phyloP scores from a whole-genome alignment of 2,888 invertebrate species.

The Fabriciana adippe region DNA sequence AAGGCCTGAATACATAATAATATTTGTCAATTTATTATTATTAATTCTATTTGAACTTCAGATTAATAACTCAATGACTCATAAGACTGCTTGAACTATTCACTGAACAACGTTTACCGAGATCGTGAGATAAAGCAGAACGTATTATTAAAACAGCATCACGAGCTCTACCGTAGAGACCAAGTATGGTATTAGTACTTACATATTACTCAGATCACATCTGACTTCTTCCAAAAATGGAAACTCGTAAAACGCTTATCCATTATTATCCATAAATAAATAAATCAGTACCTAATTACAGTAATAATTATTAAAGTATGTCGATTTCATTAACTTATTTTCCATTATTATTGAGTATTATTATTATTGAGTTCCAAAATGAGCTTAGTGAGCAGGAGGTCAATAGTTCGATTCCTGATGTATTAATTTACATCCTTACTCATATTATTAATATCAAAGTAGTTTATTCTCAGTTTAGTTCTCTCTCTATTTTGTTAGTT shows the following conservation, averaged over 20 bases:
- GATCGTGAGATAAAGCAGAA: slow-evolving; percentile 10
- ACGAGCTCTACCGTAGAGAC: slow-evolving; percentile 1
- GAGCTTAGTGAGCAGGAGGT: no score
- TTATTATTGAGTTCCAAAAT: no score
- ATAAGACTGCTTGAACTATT: slow-evolving; percentile 6
- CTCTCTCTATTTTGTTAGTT: no score
- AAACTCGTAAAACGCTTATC: background rate
- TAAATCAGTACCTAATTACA: background rate
- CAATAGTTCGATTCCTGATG: no score
- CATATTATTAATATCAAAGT: no score
- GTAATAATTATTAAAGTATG: background rate
- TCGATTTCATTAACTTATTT: background rate
- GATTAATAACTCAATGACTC: background rate
- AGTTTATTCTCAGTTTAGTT: no score
- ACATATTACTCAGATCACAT: slow-evolving; percentile 3
- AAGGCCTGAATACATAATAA: no score
- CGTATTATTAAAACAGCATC: slow-evolving; percentile 9
- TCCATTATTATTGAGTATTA: no score
- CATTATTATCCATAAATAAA: background rate
- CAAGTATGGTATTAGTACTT: slow-evolving; percentile 5
- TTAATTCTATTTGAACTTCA: no score
- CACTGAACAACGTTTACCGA: background rate
- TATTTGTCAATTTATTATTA: no score
- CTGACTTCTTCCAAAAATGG: slow-evolving; percentile 2
- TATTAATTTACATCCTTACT: no score